These are phyloP conservation scores for Phalacrocorax aristotelis DNA, from an alignment of 2,113 vertebrate species.

Conservation along the genomic window DNA sequence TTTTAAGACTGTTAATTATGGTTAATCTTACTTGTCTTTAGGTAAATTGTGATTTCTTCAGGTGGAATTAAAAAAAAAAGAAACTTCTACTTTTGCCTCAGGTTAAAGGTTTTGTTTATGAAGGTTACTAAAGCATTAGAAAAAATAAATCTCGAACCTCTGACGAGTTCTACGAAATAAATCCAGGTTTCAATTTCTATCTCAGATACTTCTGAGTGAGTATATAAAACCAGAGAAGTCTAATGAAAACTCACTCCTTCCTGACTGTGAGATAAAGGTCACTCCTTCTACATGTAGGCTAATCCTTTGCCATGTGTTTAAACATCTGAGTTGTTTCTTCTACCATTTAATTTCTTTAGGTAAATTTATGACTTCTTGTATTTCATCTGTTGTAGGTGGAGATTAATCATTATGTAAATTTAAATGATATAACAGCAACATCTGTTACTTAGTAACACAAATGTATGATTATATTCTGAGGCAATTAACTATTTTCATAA, in stretches of 20 bases:
- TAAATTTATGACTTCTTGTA: conserved; percentile 37
- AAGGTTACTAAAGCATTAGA: background rate
- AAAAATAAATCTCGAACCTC: background rate
- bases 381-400: conserved; percentile 35
- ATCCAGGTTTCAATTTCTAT: background rate
- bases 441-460: conserved; percentile 69
- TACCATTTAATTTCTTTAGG: conserved; percentile 1
- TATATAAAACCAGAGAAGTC: background rate
- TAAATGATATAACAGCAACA: conserved; percentile 16
- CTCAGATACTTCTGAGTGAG: background rate
- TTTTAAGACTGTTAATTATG: background rate
- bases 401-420: conserved; percentile 55
- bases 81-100: background rate
- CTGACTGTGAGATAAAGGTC: background rate
- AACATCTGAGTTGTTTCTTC: background rate
- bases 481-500: conserved; percentile 50
- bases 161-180: background rate
- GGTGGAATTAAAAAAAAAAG: background rate
- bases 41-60: background rate
- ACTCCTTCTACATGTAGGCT: background rate
- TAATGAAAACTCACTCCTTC: background rate
- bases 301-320: background rate
- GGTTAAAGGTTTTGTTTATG: background rate
- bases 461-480: conserved; percentile 48
- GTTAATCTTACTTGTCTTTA: background rate